Percentiles rank a stretch among this genome's conserved stretches.
Conservation (phyloP, 2,888 invertebrate species). For the Oeneis ivallda region DNA sequence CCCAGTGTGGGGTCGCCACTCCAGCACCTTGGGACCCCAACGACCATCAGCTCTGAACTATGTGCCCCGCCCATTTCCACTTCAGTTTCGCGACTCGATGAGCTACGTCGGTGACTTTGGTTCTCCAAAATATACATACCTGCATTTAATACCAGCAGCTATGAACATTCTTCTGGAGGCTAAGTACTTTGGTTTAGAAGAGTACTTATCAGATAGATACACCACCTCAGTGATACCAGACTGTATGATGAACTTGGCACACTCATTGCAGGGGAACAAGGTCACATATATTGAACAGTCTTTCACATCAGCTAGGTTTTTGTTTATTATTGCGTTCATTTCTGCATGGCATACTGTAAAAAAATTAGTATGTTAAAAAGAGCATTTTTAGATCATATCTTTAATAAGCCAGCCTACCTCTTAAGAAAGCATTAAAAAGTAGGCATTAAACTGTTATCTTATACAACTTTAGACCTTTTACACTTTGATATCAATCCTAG, state of each 20-base stretch:
- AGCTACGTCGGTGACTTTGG: too few relatives aligned
- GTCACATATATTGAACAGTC: slow-evolving; percentile 93
- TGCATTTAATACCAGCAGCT: slow-evolving; percentile 86
- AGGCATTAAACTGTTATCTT: too few relatives aligned
- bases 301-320: slow-evolving; percentile 88
- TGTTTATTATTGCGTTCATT: slow-evolving; percentile 97
- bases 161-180: slow-evolving; percentile 93
- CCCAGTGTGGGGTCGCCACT: too few relatives aligned
- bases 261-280: slow-evolving; percentile 98
- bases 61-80: too few relatives aligned
- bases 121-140: slow-evolving; percentile 73
- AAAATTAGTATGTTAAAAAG: background rate
- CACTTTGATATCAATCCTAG: too few relatives aligned
- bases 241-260: slow-evolving; percentile 98
- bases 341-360: slow-evolving; percentile 97
- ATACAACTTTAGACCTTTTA: too few relatives aligned
- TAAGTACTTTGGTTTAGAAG: slow-evolving; percentile 83
- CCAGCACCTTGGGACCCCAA: too few relatives aligned
- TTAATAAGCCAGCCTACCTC: too few relatives aligned
- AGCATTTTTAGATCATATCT: too few relatives aligned
- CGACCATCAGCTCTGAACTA: too few relatives aligned
- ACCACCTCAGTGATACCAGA: slow-evolving; percentile 90
- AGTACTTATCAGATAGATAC: slow-evolving; percentile 92
- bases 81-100: too few relatives aligned
- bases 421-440: too few relatives aligned